Conservation (phyloP, 2,113 vertebrate species). For the Ciconia stormi region DNA sequence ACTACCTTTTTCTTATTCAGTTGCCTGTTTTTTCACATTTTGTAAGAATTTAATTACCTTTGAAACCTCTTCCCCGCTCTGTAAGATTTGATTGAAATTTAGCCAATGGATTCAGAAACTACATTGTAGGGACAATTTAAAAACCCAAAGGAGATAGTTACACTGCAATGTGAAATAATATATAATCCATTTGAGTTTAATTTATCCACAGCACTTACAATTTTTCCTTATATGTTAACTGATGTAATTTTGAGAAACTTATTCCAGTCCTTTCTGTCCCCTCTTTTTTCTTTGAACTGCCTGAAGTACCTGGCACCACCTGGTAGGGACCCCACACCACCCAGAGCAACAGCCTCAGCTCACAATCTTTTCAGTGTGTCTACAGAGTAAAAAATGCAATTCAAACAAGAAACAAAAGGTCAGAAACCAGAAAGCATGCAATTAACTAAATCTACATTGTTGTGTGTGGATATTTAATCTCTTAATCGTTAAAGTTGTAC, state of each 20-base stretch:
- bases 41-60: slow-evolving; percentile 13
- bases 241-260: neutral
- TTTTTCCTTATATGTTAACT: neutral
- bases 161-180: neutral
- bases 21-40: neutral
- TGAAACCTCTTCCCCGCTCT: neutral
- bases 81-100: neutral
- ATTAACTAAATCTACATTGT: neutral
- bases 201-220: neutral
- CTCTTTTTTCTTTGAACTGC: neutral
- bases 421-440: neutral
- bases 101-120: neutral
- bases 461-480: neutral
- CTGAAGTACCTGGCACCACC: neutral
- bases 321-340: neutral
- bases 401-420: neutral
- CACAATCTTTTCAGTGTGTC: neutral
- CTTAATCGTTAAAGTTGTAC: neutral
- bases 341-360: neutral
- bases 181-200: neutral
- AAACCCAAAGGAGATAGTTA: slow-evolving; percentile 1
- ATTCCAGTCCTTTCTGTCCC: neutral
- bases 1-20: neutral
- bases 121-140: neutral
- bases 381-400: neutral